These are phyloP conservation scores for Penaeus japonicus DNA, from an alignment of 1,140 invertebrate species.

Conservation along the genomic window DNA sequence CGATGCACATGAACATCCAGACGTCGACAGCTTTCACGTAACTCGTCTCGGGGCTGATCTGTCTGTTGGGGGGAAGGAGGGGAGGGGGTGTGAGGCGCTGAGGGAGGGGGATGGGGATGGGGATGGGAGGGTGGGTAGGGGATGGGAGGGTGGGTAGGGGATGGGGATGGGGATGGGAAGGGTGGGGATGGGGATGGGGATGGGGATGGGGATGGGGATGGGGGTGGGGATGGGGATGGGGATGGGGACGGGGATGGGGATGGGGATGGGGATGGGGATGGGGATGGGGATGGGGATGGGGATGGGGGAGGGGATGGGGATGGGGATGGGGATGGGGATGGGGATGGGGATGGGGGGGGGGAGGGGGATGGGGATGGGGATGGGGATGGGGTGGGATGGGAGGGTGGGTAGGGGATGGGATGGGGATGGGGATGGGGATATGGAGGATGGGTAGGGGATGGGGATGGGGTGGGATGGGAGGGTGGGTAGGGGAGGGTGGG, in stretches of 20 bases:
- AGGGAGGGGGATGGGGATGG: not conserved
- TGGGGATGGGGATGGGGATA: too few species aligned
- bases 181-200: not conserved
- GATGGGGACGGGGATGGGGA: not conserved
- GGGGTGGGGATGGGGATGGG: too few species aligned
- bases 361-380: too few species aligned
- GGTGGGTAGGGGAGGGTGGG: too few species aligned
- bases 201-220: too few species aligned
- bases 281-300: not conserved
- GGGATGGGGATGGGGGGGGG: too few species aligned
- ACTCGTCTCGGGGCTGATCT: constrained; percentile 63
- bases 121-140: too few species aligned
- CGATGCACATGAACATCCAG: constrained; percentile 76
- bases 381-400: too few species aligned
- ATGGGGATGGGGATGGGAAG: not conserved
- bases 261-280: not conserved
- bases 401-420: not conserved
- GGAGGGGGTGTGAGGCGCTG: not conserved
- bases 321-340: not conserved
- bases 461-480: too few species aligned
- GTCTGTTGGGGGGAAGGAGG: not conserved
- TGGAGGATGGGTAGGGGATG: not conserved
- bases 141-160: too few species aligned
- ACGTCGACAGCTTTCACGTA: constrained; percentile 76
- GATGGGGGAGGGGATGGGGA: not conserved